Base-by-base conservation (phyloP, 2,797 vertebrate genomes). In the Neostethus bicornis region DNA sequence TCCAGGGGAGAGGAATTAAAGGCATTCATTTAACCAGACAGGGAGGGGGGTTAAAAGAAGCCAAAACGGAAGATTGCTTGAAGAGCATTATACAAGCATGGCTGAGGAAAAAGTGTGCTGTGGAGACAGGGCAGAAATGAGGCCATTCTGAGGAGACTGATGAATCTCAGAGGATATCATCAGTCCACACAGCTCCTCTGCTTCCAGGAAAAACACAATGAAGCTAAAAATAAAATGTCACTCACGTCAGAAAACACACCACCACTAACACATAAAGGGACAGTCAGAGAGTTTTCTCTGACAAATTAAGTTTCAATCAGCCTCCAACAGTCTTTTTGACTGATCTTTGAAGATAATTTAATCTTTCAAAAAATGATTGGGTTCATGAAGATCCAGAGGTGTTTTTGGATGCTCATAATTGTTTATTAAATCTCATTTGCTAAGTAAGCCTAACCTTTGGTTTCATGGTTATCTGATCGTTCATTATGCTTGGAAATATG, bases 101-200 rank as follows among this genome's bases (percentile, higher is more conserved):
- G 76, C 56, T 51, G 41, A 71, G 44, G 57, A 55, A 48, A 81
- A 86, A 90, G 73, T 84, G 32, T 84, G 79, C 81, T 86, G 29
- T 11, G 61, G 51, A 80, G 76, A 85, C 73, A 28, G 66, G 60
- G 64, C 70, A 71, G 81, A 84, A 87, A 87, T 28, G 47, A 86
- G 85, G 84, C 53, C 84, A 66, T 65, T 14, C 26, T 44, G 59
- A 71, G 62, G 53, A 69, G 58, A 45, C 57, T 35, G 66, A 17
- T 10, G n/a, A 64, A 48, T 59, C 77, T 75, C 79, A 4, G 51
- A 26, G 74, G 70, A 65, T 7, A 45, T 21, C 44, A 34, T 10
- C 48, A 3, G 61, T 63, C 57, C 51, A 28, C 50, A n/a, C 66
- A 51, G 54, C 48, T 51, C 66, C 44, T 57, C 52, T 24, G 60